Evolutionary conservation across 2,113 vertebrate genomes (phyloP).

Genomic region (Mesoclemmys tuberculata): DNA sequence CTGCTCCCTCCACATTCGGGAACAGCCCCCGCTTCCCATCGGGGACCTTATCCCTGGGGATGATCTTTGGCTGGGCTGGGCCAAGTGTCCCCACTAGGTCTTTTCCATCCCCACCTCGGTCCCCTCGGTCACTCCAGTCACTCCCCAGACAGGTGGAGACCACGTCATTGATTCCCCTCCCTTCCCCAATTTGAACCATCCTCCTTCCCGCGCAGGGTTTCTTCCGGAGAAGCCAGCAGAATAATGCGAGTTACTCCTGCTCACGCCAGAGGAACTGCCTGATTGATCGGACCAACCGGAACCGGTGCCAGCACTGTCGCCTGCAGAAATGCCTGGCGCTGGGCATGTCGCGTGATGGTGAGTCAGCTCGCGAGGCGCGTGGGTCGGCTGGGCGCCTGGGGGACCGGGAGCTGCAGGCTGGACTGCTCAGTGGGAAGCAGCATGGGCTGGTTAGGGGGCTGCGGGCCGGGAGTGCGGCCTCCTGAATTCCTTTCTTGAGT

Average conservation of each 20-base stretch:
- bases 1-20: neutral
- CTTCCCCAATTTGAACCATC: fast-evolving
- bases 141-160: neutral
- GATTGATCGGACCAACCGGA: constrained; percentile 93
- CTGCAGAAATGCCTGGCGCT: constrained; percentile 92
- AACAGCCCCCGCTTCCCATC: neutral
- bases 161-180: fast-evolving
- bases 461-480: neutral
- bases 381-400: neutral
- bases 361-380: neutral
- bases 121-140: neutral
- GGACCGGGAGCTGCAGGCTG: neutral
- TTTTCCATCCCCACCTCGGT: neutral
- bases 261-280: constrained; percentile 91
- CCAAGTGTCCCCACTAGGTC: neutral
- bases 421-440: fast-evolving
- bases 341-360: constrained; percentile 94
- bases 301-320: constrained; percentile 93
- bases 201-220: constrained; percentile 80
- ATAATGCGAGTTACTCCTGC: constrained; percentile 94
- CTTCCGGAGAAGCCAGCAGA: constrained; percentile 92
- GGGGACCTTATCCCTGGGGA: neutral
- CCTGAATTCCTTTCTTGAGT: no score
- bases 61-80: neutral
- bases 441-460: neutral